Conservation (phyloP, 2,113 vertebrate species). For the Gavialis gangeticus region DNA sequence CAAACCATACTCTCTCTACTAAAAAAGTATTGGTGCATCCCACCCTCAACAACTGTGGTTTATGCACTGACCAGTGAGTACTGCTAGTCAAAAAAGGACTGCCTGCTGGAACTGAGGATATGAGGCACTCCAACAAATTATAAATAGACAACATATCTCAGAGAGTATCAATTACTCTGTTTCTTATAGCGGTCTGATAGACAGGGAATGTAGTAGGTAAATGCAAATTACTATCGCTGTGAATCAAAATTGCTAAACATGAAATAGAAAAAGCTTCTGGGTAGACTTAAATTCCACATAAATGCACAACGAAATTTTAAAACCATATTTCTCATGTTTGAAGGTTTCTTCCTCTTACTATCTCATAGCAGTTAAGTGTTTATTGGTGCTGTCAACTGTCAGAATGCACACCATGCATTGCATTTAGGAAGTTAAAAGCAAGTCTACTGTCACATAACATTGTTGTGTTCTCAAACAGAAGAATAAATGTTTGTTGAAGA, state of each 20-base stretch:
- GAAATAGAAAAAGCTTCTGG: neutral
- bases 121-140: neutral
- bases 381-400: neutral
- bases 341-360: neutral
- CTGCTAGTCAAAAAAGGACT: neutral
- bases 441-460: accelerated
- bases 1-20: too few relatives aligned
- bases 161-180: neutral
- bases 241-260: neutral
- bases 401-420: accelerated
- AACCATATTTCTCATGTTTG: neutral
- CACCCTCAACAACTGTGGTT: neutral
- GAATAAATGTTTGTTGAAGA: neutral
- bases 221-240: neutral
- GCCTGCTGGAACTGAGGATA: too few relatives aligned
- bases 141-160: neutral
- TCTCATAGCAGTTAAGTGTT: neutral
- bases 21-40: too few relatives aligned
- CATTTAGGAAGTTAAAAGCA: neutral
- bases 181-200: neutral
- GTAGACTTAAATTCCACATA: neutral
- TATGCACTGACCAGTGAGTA: neutral
- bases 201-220: neutral
- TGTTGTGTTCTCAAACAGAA: neutral
- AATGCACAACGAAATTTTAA: neutral